Evolutionary conservation across 2,113 vertebrate species (phyloP), one percentile per base, ranked within the genome.

Genomic region (Notechis scutatus): DNA sequence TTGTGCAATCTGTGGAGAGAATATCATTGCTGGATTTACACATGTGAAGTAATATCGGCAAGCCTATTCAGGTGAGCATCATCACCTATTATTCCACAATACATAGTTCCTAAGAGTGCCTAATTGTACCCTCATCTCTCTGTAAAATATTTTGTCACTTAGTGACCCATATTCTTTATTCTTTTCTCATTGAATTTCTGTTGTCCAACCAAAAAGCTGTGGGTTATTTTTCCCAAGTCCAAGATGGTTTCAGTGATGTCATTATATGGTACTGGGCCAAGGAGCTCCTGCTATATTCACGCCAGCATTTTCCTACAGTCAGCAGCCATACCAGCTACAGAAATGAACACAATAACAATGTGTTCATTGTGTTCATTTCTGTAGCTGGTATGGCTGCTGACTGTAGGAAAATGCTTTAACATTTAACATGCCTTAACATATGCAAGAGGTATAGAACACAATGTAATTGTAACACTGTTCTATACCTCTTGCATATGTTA

Each of bases 1-100:
- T 93, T 99, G 98, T 15, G 99, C 99, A 0, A 99, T 98, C 99
- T 99, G 95, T 24, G 89, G 89, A 61, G 2, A 90, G 89, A 92
- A 57, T 0, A 89, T 39, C 7, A 39, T 56, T 20, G 90, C 5
- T 20, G 85, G 93, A 24, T 91, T 87, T 55, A 8, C 0, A 18
- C 52, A 94, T 2, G 69, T 7, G 11, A 57, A 85, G 7, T 12
- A 45, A 42, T 12, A 0, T 2, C 0, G 3, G 26, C 6, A 45
- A 86, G 42, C 29, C 23, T 86, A 3, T 61, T n/a, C 61, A 11
- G 20, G 21, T 11, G 55, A n/a, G 50, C 74, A 34, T 88, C 59
- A 74, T 24, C 50, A 54, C 20, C 12, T 81, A 39, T 45, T 42
- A 8, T 81, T 81, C 50, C 8, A 45, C 39, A 59, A 39, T 74